Evolutionary conservation across 2,797 vertebrate species (phyloP).

Genomic region (Falco cherrug): DNA sequence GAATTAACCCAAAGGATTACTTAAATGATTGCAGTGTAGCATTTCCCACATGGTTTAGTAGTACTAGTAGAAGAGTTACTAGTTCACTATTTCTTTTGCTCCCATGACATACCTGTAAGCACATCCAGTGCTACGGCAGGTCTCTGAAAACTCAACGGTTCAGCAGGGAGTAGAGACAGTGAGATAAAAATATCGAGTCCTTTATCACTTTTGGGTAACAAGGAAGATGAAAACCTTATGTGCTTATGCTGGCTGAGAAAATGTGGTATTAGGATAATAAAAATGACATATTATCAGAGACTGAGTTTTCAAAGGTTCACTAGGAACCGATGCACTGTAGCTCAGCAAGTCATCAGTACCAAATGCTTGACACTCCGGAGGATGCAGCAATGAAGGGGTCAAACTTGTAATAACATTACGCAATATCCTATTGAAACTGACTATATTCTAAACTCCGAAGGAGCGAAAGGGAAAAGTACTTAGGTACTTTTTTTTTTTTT

Average conservation of each 20-base stretch:
- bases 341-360: not conserved
- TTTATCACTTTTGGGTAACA: not conserved
- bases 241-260: not conserved
- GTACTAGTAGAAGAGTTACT: not conserved
- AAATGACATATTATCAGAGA: not conserved
- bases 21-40: not conserved
- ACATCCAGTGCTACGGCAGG: not conserved
- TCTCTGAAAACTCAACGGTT: not conserved
- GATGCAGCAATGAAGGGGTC: not conserved
- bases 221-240: not conserved
- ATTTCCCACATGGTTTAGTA: not conserved
- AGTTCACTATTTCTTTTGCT: not conserved
- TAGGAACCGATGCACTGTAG: not conserved
- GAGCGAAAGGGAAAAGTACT: not conserved
- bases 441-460: not conserved
- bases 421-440: not conserved
- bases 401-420: not conserved
- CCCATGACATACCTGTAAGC: not conserved
- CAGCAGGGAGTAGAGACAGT: not conserved
- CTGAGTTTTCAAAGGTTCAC: not conserved
- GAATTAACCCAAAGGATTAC: not conserved
- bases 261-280: not conserved
- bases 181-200: not conserved
- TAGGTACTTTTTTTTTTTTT: too few relatives aligned
- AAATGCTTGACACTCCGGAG: not conserved